Conservation (phyloP, 2,113 vertebrate genomes). For the Strix uralensis region DNA sequence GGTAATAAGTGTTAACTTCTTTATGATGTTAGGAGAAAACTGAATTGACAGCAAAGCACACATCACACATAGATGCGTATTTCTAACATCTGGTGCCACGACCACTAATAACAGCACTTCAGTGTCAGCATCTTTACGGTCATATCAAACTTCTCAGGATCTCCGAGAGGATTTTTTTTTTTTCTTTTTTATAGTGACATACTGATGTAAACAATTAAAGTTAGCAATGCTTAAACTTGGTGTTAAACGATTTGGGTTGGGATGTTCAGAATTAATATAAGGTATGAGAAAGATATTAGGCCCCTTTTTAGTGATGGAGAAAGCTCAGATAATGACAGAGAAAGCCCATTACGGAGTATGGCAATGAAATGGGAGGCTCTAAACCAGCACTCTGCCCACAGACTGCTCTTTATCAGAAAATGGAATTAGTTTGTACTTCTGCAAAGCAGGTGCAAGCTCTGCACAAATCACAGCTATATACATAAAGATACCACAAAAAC, state of each 20-base stretch:
- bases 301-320: not conserved
- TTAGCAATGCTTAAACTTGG: not conserved
- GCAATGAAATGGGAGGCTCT: not conserved
- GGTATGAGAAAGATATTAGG: not conserved
- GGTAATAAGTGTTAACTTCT: not conserved
- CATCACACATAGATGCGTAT: rapidly evolving
- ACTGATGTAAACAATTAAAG: not conserved
- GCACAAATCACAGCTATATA: not conserved
- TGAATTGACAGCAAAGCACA: not conserved
- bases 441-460: not conserved
- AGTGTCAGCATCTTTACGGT: not conserved
- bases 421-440: not conserved
- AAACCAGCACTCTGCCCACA: not conserved
- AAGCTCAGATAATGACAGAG: not conserved
- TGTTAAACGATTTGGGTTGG: not conserved
- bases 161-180: no score
- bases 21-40: not conserved
- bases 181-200: not conserved
- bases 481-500: not conserved
- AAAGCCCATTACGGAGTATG: not conserved
- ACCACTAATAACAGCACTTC: not conserved
- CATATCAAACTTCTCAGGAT: not conserved
- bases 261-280: not conserved
- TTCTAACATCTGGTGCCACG: rapidly evolving
- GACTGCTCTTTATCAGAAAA: not conserved